These are phyloP conservation scores for Colaptes auratus DNA, from an alignment of 2,113 vertebrate genomes.

Conservation along the genomic window DNA sequence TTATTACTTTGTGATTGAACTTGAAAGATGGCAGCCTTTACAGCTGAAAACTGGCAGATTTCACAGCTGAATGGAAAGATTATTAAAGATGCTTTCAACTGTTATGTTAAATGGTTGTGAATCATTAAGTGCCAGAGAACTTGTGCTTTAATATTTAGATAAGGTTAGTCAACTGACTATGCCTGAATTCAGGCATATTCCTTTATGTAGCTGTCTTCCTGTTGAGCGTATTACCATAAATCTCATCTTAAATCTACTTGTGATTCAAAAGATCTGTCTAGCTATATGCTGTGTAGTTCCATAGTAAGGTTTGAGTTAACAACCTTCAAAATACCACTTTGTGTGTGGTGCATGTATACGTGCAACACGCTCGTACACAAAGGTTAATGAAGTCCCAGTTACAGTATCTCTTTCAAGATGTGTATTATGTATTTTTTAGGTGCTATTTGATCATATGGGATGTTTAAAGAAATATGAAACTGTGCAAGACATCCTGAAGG, in stretches of 20 bases:
- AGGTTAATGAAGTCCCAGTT: not conserved
- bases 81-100: not conserved
- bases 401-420: not conserved
- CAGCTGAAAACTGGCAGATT: not conserved
- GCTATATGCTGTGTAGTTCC: not conserved
- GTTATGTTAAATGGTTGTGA: not conserved
- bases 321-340: not conserved
- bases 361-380: not conserved
- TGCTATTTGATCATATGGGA: conserved; percentile 99
- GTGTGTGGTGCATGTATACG: accelerated
- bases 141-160: not conserved
- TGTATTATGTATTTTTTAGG: conserved; percentile 73
- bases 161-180: not conserved
- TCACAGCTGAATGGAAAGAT: not conserved
- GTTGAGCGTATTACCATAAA: not conserved
- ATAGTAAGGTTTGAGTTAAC: not conserved
- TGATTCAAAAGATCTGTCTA: not conserved
- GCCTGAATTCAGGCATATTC: not conserved
- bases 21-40: not conserved
- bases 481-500: conserved; percentile 94
- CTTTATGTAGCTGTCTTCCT: not conserved
- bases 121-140: not conserved
- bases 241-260: not conserved
- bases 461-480: conserved; percentile 98
- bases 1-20: not conserved